A percentile compares a stretch with the other conserved stretches of the same genome.
Evolutionary conservation across 2,797 vertebrate genomes (phyloP).

Genomic region (Taenioides sp.): DNA sequence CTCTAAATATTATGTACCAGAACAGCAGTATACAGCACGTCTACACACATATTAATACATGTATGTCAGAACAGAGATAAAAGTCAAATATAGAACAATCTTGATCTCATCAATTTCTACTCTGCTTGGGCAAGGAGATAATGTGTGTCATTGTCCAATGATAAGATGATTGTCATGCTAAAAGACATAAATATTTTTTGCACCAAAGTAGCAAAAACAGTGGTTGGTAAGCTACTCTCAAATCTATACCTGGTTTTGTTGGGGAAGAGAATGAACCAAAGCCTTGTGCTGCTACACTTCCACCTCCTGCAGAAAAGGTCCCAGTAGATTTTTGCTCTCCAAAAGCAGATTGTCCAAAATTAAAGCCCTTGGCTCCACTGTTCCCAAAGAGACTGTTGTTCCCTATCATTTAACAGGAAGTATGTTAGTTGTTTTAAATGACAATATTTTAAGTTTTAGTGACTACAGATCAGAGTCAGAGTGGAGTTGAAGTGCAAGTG

Average conservation of each 20-base stretch:
- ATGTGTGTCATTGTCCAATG: conserved; percentile 19
- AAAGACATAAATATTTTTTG: background rate
- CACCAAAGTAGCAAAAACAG: background rate
- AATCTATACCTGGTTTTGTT: conserved; percentile 83
- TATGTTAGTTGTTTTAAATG: conserved; percentile 1
- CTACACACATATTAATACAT: no score
- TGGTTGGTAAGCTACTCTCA: background rate
- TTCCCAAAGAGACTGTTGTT: conserved; percentile 86
- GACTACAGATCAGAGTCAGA: background rate
- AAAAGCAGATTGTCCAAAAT: conserved; percentile 83
- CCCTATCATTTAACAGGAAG: conserved; percentile 62
- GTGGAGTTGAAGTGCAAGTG: background rate
- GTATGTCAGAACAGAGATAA: background rate
- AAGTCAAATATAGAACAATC: background rate
- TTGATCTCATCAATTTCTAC: conserved; percentile 32
- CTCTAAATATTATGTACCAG: background rate
- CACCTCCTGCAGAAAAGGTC: conserved; percentile 89
- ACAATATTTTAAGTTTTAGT: background rate
- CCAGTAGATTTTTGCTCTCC: conserved; percentile 89
- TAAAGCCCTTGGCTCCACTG: conserved; percentile 87
- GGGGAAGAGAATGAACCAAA: conserved; percentile 90
- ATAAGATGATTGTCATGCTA: conserved; percentile 35
- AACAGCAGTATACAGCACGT: background rate
- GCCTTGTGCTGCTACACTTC: conserved; percentile 91
- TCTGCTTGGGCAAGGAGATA: conserved; percentile 42